phyloP scores from a whole-genome alignment of 2,113 vertebrate species.

The Notothenia coriiceps region DNA sequence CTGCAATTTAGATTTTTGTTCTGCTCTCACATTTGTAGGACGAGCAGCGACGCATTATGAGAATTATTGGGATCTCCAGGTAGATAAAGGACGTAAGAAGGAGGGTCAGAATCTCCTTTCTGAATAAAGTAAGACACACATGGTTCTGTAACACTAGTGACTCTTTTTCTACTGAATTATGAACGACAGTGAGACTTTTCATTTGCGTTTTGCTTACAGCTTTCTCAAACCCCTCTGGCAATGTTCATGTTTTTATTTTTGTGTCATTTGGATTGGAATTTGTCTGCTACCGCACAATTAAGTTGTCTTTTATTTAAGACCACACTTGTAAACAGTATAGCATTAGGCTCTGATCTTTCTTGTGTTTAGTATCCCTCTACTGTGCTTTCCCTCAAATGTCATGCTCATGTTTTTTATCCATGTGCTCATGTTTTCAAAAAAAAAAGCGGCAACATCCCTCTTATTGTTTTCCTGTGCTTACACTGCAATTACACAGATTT shows the following conservation, averaged over 20 bases:
- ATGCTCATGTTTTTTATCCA: constrained; percentile 29
- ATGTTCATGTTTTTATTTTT: neutral
- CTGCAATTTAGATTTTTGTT: constrained; percentile 6
- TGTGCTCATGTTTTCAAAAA: constrained; percentile 48
- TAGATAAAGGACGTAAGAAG: neutral
- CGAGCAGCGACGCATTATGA: neutral
- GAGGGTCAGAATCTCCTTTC: neutral
- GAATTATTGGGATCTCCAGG: neutral
- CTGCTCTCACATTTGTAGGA: neutral
- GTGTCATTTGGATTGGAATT: neutral
- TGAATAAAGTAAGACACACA: neutral
- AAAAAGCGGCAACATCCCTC: constrained; percentile 30
- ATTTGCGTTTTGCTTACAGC: constrained; percentile 13
- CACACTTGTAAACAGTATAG: constrained; percentile 36
- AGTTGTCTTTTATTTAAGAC: constrained; percentile 27
- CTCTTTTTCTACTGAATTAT: constrained; percentile 39
- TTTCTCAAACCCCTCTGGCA: neutral
- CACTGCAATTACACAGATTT: constrained; percentile 40
- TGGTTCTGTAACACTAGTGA: constrained; percentile 20
- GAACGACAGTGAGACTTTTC: constrained; percentile 9
- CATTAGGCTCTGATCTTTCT: neutral
- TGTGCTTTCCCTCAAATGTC: constrained; percentile 20
- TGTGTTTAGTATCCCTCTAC: constrained; percentile 19
- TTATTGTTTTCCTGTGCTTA: constrained; percentile 32
- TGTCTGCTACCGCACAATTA: neutral